phyloP scores from a whole-genome alignment of 2,113 vertebrate species.

The Nesospiza acunhae region DNA sequence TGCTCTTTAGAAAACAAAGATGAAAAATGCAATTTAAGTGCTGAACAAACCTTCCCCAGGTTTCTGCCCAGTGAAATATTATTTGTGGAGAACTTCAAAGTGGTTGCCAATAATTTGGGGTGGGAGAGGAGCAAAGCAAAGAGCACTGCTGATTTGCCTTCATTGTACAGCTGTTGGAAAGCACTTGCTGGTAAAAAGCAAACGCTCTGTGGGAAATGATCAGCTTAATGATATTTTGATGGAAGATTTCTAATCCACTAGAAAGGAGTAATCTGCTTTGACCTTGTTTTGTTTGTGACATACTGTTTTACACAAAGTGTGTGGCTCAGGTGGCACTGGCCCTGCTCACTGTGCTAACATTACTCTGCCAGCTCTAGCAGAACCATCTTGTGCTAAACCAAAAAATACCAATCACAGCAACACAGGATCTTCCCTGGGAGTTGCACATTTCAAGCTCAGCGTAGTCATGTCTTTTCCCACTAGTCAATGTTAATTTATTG shows the following conservation, averaged over 20 bases:
- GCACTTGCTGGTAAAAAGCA: not conserved
- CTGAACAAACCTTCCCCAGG: not conserved
- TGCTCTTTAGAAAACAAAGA: not conserved
- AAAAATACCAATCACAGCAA: not conserved
- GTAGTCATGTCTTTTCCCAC: not conserved
- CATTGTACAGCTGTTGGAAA: not conserved
- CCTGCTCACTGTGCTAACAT: accelerated
- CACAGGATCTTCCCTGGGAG: not conserved
- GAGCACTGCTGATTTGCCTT: not conserved
- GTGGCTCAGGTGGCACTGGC: not conserved
- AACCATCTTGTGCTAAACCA: not conserved
- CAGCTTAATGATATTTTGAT: not conserved
- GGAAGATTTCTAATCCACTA: not conserved
- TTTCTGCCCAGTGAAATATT: not conserved
- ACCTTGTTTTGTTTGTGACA: not conserved
- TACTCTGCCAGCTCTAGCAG: not conserved
- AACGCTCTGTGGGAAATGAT: not conserved
- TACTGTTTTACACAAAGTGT: accelerated
- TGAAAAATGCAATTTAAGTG: not conserved
- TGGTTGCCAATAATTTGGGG: not conserved
- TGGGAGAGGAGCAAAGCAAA: not conserved
- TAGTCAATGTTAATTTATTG: not conserved
- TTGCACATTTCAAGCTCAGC: not conserved
- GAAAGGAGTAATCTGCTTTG: not conserved
- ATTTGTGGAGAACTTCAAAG: not conserved